Evolutionary conservation across 2,888 invertebrate species (phyloP).

Genomic region (Lymantria monacha): DNA sequence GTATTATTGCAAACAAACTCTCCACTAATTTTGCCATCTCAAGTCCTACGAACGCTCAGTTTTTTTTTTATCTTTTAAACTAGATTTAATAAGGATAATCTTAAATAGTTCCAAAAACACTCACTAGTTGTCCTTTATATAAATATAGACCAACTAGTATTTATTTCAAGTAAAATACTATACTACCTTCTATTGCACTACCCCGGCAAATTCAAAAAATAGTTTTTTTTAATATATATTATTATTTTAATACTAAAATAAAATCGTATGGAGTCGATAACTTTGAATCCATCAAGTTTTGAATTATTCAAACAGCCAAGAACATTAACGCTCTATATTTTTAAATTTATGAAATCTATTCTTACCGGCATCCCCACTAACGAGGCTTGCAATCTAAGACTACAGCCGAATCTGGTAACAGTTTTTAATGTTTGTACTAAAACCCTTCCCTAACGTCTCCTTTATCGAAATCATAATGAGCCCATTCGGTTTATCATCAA

Average conservation of each 20-base stretch:
- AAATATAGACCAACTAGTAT: constrained; percentile 11
- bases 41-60: constrained; percentile 38
- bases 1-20: not conserved
- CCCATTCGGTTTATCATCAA: constrained; percentile 10
- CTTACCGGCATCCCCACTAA: constrained; percentile 19
- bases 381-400: constrained; percentile 35
- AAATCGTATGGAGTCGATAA: constrained; percentile 28
- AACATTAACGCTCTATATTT: too few species aligned
- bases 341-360: not conserved
- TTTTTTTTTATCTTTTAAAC: constrained; percentile 51
- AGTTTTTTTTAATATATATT: constrained; percentile 49
- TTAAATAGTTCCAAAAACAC: constrained; percentile 30
- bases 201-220: constrained; percentile 76
- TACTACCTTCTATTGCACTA: constrained; percentile 77
- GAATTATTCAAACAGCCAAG: too few species aligned
- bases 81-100: constrained; percentile 51
- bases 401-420: constrained; percentile 63
- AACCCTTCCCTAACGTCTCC: constrained; percentile 60
- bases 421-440: constrained; percentile 52
- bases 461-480: constrained; percentile 37
- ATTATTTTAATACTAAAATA: constrained; percentile 51
- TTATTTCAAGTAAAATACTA: constrained; percentile 40
- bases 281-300: constrained; percentile 1
- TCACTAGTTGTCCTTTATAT: constrained; percentile 12
- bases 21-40: constrained; percentile 29